Base-by-base conservation (phyloP, 2,888 invertebrate genomes). In the Escarpia spicata region DNA sequence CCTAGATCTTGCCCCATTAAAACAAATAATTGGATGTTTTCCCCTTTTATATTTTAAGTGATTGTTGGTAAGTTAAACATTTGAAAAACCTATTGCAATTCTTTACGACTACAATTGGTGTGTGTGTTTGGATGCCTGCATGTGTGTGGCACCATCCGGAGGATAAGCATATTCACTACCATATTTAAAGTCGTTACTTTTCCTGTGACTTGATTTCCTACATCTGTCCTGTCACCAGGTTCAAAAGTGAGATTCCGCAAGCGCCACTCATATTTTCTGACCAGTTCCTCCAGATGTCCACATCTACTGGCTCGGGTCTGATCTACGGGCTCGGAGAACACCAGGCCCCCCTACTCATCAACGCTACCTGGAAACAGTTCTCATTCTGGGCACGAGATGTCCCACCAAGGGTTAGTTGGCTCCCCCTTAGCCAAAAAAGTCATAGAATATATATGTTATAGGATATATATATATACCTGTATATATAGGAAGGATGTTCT, bases 261-360 rank as follows among this genome's bases (percentile, higher is more conserved):
- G 93, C 94, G 10, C 94, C 94, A 0, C 97, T 98, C 93, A 97
- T 98, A 91, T 97, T 97, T 93, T 97, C 98, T 0, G 97, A 98
- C 96, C 98, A 98, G 95, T 98, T 98, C 95, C 95, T 98, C 0
- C 98, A 98, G 96, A 96, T 98, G 9, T 97, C 97, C 92, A 97
- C 97, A 6, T 95, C 96, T 90, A 95, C 98, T 31, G 97, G 98
- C 0, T 97, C 98, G 0, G 96, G 97, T 44, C 96, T 97, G 94
- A 96, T 98, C 93, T 98, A 98, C 96, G 98, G 98, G 0, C 96
- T 98, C 10, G 95, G 95, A 6, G 95, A 95, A 90, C 94, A 94
- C 43, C 92, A 92, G 52, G 92, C 92, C 26, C 92, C 92, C 4
- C 92, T 95, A 19, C 93, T 93, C 37, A 44, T 44, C 44, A 93